phyloP scores from a whole-genome alignment of 2,888 invertebrate genomes.

The Acleris cristana region DNA sequence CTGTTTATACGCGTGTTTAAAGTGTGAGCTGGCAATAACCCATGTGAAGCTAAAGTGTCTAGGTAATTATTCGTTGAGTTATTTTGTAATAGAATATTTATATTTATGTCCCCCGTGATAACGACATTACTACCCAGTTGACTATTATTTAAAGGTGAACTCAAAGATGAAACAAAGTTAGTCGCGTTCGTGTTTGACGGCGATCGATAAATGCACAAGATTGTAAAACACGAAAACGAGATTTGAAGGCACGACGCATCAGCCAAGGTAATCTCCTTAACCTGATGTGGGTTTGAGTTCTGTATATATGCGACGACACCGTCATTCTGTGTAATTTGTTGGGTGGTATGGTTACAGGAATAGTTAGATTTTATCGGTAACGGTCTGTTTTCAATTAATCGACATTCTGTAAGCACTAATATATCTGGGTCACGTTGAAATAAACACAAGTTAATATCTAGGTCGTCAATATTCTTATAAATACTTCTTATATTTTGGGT shows the following conservation, averaged over 20 bases:
- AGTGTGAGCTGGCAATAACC: too few relatives aligned
- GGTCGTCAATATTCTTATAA: slow-evolving; percentile 5
- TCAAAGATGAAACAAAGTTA: slow-evolving; percentile 26
- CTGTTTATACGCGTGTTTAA: neutral
- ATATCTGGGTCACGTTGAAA: slow-evolving; percentile 38
- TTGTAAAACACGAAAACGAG: slow-evolving; percentile 20
- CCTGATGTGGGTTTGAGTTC: slow-evolving; percentile 16
- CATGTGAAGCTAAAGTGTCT: too few relatives aligned
- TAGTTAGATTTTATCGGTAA: slow-evolving; percentile 29
- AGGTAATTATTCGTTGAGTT: too few relatives aligned
- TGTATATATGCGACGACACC: slow-evolving; percentile 38
- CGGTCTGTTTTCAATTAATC: slow-evolving; percentile 33
- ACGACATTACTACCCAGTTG: too few relatives aligned
- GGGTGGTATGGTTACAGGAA: slow-evolving; percentile 19
- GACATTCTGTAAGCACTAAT: slow-evolving; percentile 40
- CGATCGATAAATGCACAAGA: slow-evolving; percentile 39
- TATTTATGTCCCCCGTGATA: too few relatives aligned
- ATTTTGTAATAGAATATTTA: too few relatives aligned
- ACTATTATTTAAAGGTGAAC: neutral
- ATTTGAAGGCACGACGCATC: slow-evolving; percentile 39
- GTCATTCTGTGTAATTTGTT: slow-evolving; percentile 38
- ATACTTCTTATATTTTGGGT: slow-evolving; percentile 43
- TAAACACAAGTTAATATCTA: slow-evolving; percentile 28
- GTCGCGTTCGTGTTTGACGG: slow-evolving; percentile 35
- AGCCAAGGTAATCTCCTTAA: slow-evolving; percentile 35